Evolutionary conservation across 2,888 invertebrate species (phyloP), one percentile per base, ranked within the genome.

Genomic region (Ceramica pisi): DNA sequence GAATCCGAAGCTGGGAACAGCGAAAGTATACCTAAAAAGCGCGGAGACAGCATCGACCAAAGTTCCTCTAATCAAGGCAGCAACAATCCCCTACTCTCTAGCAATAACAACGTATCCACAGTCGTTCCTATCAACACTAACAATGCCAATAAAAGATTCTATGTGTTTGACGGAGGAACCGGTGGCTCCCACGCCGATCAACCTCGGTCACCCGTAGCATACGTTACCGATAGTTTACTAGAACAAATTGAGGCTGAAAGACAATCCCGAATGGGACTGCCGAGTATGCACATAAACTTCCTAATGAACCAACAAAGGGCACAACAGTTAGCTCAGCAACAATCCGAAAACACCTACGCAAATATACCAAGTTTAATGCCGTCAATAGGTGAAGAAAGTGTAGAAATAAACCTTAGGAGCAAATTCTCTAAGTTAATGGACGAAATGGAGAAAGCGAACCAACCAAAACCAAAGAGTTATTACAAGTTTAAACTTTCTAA

Each of bases 401-500:
- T 96, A 23, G 97, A 97, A 72, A 89, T 95, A 35, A 96, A 96
- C 71, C 87, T 96, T 10, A 94, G 96, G 63, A 97, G 95, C 85
- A 96, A 96, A 77, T 97, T 97, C 80, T 92, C 94, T 0, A 96
- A 96, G 85, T 92, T 97, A 48, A 94, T 96, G 81, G 97, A 97
- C 67, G 96, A 96, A 38, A 92, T 96, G 16, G 96, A 96, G 57
- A 96, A 96, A 63, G 91, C 95, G 0, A 96, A 94, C 57, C 96
- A 96, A 67, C 93, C 96, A 1, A 97, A 97, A 90, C 94, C 95
- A 53, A 97, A 96, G 86, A 95, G 94, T 88, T 98, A 98, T 92
- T 98, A 98, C 93, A 98, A 97, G 88, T 97, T 98, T 89, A 97
- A 97, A 91, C 88, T 98, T 51, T 96, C 97, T n/a, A 97, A 97